These are phyloP conservation scores for Cynopterus brachyotis DNA, from an alignment of 2,113 vertebrate genomes.

Conservation along the genomic window DNA sequence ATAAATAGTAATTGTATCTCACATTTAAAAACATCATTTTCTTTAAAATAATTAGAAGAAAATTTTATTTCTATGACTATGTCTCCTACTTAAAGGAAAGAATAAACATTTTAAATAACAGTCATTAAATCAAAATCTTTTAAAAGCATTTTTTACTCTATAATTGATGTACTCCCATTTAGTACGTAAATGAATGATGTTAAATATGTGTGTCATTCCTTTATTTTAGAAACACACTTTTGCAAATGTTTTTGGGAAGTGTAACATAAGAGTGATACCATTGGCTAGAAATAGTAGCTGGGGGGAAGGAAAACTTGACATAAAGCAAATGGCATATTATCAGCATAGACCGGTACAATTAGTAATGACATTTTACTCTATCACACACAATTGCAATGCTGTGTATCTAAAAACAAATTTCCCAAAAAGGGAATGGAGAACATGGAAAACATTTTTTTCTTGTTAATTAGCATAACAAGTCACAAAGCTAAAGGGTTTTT, in stretches of 20 bases:
- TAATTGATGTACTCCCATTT: constrained; percentile 1
- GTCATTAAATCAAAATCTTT: not conserved
- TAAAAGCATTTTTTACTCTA: constrained; percentile 21
- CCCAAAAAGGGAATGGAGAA: not conserved
- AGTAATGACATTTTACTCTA: not conserved
- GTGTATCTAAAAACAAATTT: constrained; percentile 1
- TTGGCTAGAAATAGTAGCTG: constrained; percentile 59
- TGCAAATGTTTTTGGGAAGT: constrained; percentile 14
- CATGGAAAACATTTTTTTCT: not conserved
- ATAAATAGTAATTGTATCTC: not conserved
- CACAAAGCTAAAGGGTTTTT: not conserved
- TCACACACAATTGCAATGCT: not conserved
- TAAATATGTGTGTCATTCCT: constrained; percentile 34
- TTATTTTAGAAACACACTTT: constrained; percentile 51
- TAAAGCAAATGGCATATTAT: constrained; percentile 50
- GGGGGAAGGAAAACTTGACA: not conserved
- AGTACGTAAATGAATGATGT: constrained; percentile 22
- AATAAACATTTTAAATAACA: constrained; percentile 39
- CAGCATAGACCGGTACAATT: not conserved
- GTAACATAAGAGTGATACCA: constrained; percentile 7
- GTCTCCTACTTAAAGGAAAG: not conserved
- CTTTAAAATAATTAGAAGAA: constrained; percentile 13
- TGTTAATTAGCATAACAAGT: not conserved
- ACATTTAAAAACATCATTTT: not conserved
- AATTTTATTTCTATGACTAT: constrained; percentile 10